Percentiles rank a stretch among this genome's conserved stretches.
These are phyloP conservation scores for Tetheella fluctuosa DNA, from an alignment of 2,888 invertebrate genomes.

Conservation along the genomic window DNA sequence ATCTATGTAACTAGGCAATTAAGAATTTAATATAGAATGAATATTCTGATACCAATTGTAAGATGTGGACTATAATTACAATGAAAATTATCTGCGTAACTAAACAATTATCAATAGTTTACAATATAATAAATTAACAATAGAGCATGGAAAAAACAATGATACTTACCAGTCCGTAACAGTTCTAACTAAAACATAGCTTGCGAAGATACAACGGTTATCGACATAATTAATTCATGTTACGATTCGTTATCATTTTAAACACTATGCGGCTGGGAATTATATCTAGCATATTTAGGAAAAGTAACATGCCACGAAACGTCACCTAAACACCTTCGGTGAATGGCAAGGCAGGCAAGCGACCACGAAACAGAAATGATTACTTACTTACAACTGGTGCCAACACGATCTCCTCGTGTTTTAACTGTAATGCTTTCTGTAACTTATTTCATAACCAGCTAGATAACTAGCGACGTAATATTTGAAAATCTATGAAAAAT, in stretches of 20 bases:
- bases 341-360: background rate
- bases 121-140: background rate
- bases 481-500: background rate
- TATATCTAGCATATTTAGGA: background rate
- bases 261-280: conserved; percentile 2
- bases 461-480: background rate
- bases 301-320: conserved; percentile 10
- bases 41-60: too few relatives aligned
- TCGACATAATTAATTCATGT: background rate
- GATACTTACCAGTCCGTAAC: background rate
- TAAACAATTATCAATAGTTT: background rate
- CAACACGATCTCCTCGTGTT: conserved; percentile 6
- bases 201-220: background rate
- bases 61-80: background rate
- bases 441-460: conserved; percentile 9
- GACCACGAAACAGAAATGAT: background rate
- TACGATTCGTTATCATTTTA: background rate
- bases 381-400: background rate
- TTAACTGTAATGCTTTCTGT: background rate
- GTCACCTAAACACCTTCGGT: conserved; percentile 11
- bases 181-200: background rate
- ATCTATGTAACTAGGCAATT: too few relatives aligned
- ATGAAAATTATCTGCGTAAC: background rate
- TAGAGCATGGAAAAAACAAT: conserved; percentile 1
- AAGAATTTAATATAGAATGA: too few relatives aligned